These are phyloP conservation scores for Lithobius niger DNA, from an alignment of 1,140 invertebrate species.

Conservation along the genomic window DNA sequence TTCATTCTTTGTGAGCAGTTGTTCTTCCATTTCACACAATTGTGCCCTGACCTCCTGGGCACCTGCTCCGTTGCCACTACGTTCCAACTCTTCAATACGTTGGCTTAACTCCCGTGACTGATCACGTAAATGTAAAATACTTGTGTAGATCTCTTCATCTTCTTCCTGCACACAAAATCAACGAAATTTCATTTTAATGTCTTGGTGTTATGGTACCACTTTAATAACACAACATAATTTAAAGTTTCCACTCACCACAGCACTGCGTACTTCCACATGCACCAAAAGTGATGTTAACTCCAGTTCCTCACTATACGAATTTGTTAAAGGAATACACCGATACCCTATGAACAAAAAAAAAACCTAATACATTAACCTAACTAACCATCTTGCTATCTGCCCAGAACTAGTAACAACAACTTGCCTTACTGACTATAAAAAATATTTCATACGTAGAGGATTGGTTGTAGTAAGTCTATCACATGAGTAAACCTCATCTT, in stretches of 20 bases:
- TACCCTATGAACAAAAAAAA: slow-evolving; percentile 47
- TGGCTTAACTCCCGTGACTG: slow-evolving; percentile 22
- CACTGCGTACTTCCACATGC: slow-evolving; percentile 50
- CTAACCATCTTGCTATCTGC: too few species aligned
- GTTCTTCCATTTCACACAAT: slow-evolving; percentile 23
- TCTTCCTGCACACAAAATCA: slow-evolving; percentile 22
- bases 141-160: slow-evolving; percentile 28
- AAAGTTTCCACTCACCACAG: slow-evolving; percentile 26
- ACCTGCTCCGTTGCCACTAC: slow-evolving; percentile 15
- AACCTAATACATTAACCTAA: too few species aligned
- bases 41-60: slow-evolving; percentile 17
- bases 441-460: too few species aligned
- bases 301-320: slow-evolving; percentile 82
- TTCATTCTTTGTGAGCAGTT: slow-evolving; percentile 24
- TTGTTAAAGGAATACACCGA: slow-evolving; percentile 77
- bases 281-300: slow-evolving; percentile 84
- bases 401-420: too few species aligned
- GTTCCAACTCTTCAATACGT: slow-evolving; percentile 22
- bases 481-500: too few species aligned
- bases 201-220: too few species aligned
- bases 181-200: neutral
- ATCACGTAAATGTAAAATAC: slow-evolving; percentile 28
- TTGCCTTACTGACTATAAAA: too few species aligned
- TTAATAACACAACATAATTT: too few species aligned
- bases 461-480: too few species aligned